phyloP scores from a whole-genome alignment of 2,797 vertebrate species.

The Dermochelys coriacea region DNA sequence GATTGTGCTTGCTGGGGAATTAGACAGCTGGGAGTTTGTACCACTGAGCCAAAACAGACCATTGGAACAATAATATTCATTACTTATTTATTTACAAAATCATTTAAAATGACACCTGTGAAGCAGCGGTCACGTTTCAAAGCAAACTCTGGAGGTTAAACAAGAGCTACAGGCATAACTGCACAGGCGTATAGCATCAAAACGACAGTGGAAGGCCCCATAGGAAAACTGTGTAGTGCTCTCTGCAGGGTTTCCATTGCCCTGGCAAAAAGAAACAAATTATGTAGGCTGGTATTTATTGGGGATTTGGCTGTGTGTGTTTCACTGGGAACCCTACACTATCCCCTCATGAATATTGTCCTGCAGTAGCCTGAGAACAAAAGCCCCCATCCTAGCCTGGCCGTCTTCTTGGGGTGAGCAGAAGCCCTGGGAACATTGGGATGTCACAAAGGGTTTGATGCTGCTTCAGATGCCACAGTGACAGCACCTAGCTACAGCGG shows the following conservation, averaged over 20 bases:
- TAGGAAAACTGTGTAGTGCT: background rate
- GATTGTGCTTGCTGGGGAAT: background rate
- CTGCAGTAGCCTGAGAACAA: rapidly evolving
- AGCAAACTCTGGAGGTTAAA: background rate
- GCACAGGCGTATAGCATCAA: rapidly evolving
- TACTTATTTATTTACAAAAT: slow-evolving; percentile 33
- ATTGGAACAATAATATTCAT: background rate
- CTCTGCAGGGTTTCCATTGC: background rate
- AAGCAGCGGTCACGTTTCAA: rapidly evolving
- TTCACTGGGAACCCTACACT: background rate
- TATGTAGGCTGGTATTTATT: background rate
- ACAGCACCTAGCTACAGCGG: background rate
- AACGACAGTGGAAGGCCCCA: rapidly evolving
- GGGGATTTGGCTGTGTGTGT: background rate
- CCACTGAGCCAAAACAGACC: background rate
- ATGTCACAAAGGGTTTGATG: background rate
- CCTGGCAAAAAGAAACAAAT: background rate
- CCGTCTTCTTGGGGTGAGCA: background rate
- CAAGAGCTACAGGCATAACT: rapidly evolving
- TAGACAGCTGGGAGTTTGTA: background rate
- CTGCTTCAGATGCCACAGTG: background rate
- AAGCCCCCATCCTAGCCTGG: background rate
- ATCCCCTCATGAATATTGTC: rapidly evolving
- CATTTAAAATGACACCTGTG: background rate
- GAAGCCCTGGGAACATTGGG: rapidly evolving